A percentile compares a stretch with the other conserved stretches of the same genome.
phyloP scores from a whole-genome alignment of 2,797 vertebrate species.

The Myioborus miniatus region DNA sequence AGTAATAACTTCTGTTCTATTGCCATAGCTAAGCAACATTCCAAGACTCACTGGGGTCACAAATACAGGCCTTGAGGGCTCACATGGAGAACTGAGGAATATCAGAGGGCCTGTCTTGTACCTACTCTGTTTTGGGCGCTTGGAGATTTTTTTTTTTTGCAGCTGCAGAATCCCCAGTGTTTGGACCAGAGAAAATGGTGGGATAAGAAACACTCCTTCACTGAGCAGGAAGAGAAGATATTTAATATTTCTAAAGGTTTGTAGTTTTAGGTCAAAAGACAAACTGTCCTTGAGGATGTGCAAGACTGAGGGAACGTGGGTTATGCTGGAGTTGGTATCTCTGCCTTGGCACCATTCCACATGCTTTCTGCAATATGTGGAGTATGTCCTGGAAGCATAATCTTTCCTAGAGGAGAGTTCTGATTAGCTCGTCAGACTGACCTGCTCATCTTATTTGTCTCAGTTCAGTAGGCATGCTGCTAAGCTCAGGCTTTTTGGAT shows the following conservation, averaged over 20 bases:
- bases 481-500: constrained; percentile 72
- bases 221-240: not conserved
- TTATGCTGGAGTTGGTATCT: constrained; percentile 63
- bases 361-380: constrained; percentile 68
- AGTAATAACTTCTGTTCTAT: not conserved
- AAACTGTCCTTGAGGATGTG: constrained; percentile 61
- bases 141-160: not conserved
- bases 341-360: constrained; percentile 69
- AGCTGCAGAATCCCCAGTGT: not conserved
- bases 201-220: not conserved
- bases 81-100: not conserved
- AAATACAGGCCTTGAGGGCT: not conserved
- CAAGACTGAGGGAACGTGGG: constrained; percentile 29
- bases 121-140: not conserved
- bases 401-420: constrained; percentile 74
- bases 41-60: not conserved
- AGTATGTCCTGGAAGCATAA: constrained; percentile 73
- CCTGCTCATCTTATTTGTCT: constrained; percentile 76
- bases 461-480: constrained; percentile 72
- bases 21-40: not conserved
- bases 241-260: constrained; percentile 22
- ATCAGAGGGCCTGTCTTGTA: not conserved
- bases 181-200: not conserved
- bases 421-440: constrained; percentile 76
- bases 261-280: constrained; percentile 38